Base-by-base conservation (phyloP, 2,797 vertebrate species). In the Rousettus madagascariensis region DNA sequence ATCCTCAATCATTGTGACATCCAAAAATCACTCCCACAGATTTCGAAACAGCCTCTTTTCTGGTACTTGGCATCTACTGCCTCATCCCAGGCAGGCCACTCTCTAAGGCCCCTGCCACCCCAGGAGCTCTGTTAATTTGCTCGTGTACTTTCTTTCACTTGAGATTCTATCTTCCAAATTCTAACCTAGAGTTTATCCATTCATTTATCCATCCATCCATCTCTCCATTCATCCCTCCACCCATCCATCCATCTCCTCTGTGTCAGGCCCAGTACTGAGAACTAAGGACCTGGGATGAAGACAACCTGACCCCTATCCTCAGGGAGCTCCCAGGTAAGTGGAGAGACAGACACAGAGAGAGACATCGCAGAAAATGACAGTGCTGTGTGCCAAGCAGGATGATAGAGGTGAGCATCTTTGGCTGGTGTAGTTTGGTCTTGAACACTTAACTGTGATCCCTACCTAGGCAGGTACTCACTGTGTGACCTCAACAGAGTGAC, bases 131-230 rank as follows among this genome's bases (percentile, higher is more conserved):
- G 28, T 36, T 75, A 55, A 84, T 57, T 90, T 46, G 28, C 19
- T 72, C 49, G 8, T 7, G 11, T 19, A n/a, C 63, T 46, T 77
- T 12, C 46, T 82, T 72, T 38, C 20, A 51, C 57, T 20, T 77
- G 55, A 17, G 63, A 88, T 88, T 36, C 53, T 51, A 4, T 41
- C 79, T 43, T 89, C 61, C 43, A 87, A 51, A 77, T 46, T 95
- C 79, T 78, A 51, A 49, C 4, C 24, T 55, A 43, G 77, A 72
- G 15, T 51, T 90, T 74, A 93, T 16, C 30, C 26, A 51, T 10
- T 38, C 61, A 66, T 7, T 8, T 5, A 49, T 38, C 20, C 57
- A 69, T 6, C 57, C 43, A 30, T 33, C 41, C n/a, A 53, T 24
- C 22, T 46, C 86, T 11, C 43, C 38, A 57, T 28, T 63, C 57